These are phyloP conservation scores for Daktulosphaira vitifoliae DNA, from an alignment of 1,140 invertebrate species.

Conservation along the genomic window DNA sequence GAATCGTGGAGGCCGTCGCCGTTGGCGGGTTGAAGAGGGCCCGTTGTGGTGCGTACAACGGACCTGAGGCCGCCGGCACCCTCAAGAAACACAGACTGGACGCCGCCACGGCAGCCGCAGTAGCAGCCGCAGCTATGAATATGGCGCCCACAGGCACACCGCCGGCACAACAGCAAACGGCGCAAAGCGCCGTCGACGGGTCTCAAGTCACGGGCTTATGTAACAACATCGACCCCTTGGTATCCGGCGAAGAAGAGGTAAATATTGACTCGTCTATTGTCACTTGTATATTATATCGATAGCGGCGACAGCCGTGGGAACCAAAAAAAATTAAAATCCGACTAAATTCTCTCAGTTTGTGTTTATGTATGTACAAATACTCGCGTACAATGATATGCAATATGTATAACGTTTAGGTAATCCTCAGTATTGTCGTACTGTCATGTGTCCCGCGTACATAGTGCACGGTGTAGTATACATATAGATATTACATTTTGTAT, in stretches of 20 bases:
- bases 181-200: not conserved
- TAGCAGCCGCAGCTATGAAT: slow-evolving; percentile 21
- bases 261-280: not conserved
- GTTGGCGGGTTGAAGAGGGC: slow-evolving; percentile 33
- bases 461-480: too few species aligned
- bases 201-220: not conserved
- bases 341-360: too few species aligned
- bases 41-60: slow-evolving; percentile 30
- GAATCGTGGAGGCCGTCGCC: slow-evolving; percentile 31
- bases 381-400: too few species aligned
- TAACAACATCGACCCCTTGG: slow-evolving; percentile 23
- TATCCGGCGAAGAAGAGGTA: slow-evolving; percentile 28
- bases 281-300: too few species aligned
- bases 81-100: slow-evolving; percentile 32
- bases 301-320: too few species aligned
- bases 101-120: slow-evolving; percentile 12
- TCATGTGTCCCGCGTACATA: not conserved
- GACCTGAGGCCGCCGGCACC: slow-evolving; percentile 27
- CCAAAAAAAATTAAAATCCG: too few species aligned
- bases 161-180: slow-evolving; percentile 1
- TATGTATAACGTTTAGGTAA: not conserved
- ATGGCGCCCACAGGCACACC: slow-evolving; percentile 17
- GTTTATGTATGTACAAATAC: too few species aligned
- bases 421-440: slow-evolving; percentile 2
- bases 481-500: too few species aligned